These are phyloP conservation scores for Irena cyanogastra DNA, from an alignment of 2,113 vertebrate species.

Conservation along the genomic window DNA sequence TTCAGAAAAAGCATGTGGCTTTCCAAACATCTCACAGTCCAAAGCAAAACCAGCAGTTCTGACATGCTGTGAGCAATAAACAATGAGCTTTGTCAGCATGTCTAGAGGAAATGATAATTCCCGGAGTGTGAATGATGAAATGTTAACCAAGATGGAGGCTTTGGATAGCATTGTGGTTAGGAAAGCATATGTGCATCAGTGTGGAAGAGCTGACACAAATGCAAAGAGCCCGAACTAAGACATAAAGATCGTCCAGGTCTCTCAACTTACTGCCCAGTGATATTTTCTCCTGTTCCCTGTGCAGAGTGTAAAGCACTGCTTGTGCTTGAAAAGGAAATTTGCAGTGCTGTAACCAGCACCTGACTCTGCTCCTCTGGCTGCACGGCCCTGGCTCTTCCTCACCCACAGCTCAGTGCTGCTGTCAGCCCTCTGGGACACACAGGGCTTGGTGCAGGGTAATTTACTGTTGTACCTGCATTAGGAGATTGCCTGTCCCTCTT, in stretches of 20 bases:
- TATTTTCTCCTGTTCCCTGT: background rate
- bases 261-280: background rate
- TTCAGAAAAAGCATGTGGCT: constrained; percentile 41
- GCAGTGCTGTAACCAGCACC: background rate
- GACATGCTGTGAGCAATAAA: constrained; percentile 61
- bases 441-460: background rate
- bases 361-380: background rate
- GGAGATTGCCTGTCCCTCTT: background rate
- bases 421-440: background rate
- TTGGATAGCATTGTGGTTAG: background rate
- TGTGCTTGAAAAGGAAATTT: background rate
- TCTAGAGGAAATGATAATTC: constrained; percentile 62
- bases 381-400: background rate
- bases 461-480: background rate
- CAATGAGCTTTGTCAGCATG: constrained; percentile 58
- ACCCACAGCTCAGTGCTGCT: background rate
- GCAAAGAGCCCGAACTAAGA: background rate
- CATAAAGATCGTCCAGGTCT: background rate
- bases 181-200: background rate
- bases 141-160: constrained; percentile 39
- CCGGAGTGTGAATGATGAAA: constrained; percentile 53
- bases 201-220: background rate
- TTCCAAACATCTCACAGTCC: constrained; percentile 55
- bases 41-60: constrained; percentile 62
- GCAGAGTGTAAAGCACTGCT: background rate